Conservation (phyloP, 2,888 invertebrate species). For the Ophion ventricosus region DNA sequence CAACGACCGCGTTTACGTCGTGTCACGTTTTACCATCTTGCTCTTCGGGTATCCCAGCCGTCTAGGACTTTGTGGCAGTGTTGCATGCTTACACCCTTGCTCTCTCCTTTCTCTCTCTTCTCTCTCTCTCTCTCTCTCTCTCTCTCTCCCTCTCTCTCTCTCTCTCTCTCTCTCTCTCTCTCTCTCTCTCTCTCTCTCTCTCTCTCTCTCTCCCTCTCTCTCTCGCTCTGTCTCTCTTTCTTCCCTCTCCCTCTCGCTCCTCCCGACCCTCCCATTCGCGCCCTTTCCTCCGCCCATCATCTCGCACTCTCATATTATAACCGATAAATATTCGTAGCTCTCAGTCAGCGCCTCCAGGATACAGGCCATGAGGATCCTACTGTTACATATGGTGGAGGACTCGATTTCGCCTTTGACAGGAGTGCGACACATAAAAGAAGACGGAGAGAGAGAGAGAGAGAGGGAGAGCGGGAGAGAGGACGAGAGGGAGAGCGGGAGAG, state of each 20-base stretch:
- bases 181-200: constrained; percentile 24
- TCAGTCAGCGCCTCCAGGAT: constrained; percentile 39
- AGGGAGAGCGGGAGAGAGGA: neutral
- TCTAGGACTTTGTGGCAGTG: constrained; percentile 40
- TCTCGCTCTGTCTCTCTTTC: neutral
- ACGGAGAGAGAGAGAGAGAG: neutral
- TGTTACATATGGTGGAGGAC: constrained; percentile 25
- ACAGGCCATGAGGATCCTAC: constrained; percentile 44
- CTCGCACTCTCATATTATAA: neutral
- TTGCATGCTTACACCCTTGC: neutral
- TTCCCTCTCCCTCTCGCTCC: too few species aligned
- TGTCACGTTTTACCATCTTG: constrained; percentile 54
- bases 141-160: constrained; percentile 3
- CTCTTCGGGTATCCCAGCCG: constrained; percentile 49
- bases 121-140: constrained; percentile 16
- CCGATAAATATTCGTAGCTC: constrained; percentile 31
- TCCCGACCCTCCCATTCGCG: neutral
- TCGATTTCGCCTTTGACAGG: constrained; percentile 24
- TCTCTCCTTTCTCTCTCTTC: constrained; percentile 13
- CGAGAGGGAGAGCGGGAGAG: neutral
- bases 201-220: neutral
- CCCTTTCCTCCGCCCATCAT: neutral
- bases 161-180: neutral
- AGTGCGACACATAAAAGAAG: neutral
- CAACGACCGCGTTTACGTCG: constrained; percentile 48